Conservation (phyloP, 2,113 vertebrate species). For the Notarius lentiginosus region DNA sequence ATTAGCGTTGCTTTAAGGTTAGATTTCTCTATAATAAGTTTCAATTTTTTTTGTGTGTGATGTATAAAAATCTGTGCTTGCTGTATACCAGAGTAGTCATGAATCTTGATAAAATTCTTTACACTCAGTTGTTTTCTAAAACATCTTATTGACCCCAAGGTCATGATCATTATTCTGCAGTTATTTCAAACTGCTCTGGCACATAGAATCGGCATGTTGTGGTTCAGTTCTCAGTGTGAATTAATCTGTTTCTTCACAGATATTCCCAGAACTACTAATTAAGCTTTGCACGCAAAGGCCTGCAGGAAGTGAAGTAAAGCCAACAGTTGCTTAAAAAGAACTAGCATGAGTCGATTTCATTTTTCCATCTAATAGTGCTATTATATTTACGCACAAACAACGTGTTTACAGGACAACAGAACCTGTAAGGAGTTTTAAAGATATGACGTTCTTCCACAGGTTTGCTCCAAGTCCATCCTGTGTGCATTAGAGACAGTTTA, state of each 20-base stretch:
- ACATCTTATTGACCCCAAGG: conserved; percentile 12
- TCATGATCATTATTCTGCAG: conserved; percentile 15
- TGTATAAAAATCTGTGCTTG: background rate
- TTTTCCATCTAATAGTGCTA: conserved; percentile 2
- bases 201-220: background rate
- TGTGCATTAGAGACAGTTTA: background rate
- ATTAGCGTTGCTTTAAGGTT: background rate
- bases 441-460: conserved; percentile 5
- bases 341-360: background rate
- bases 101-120: background rate
- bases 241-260: conserved; percentile 38
- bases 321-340: conserved; percentile 32
- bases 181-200: background rate
- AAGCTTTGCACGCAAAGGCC: conserved; percentile 47
- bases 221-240: conserved; percentile 21
- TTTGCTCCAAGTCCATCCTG: conserved; percentile 1
- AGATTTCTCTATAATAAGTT: background rate
- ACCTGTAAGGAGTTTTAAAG: background rate
- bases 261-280: conserved; percentile 49
- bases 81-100: background rate
- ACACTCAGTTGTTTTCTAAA: background rate
- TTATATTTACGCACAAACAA: conserved; percentile 16
- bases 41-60: background rate
- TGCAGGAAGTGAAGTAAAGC: conserved; percentile 19
- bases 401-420: background rate